A percentile compares a stretch with the other conserved stretches of the same genome.
phyloP scores from a whole-genome alignment of 2,797 vertebrate species.

The Chelonia mydas region DNA sequence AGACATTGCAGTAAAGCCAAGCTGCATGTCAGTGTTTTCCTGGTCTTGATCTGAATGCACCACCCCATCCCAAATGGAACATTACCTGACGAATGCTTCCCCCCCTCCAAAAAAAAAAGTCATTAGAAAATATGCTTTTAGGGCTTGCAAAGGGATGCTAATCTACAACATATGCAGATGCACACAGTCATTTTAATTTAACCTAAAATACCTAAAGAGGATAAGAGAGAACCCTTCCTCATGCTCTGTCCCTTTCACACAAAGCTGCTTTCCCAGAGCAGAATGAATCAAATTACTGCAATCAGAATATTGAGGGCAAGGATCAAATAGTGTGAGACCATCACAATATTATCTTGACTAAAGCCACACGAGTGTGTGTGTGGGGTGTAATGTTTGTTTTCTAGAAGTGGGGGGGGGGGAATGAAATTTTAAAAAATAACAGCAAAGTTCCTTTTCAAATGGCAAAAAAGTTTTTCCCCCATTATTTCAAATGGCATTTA shows the following conservation, averaged over 20 bases:
- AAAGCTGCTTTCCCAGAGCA: slow-evolving; percentile 55
- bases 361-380: background rate
- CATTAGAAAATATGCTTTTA: background rate
- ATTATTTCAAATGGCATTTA: background rate
- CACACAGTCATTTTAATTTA: slow-evolving; percentile 23
- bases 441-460: background rate
- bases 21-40: background rate
- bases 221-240: slow-evolving; percentile 16
- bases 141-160: background rate
- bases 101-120: accelerated
- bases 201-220: slow-evolving; percentile 50
- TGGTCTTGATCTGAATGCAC: background rate
- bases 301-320: slow-evolving; percentile 55
- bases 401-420: background rate
- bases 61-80: background rate
- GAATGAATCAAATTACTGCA: background rate
- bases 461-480: background rate
- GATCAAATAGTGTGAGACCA: background rate
- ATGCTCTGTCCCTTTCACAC: background rate
- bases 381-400: background rate
- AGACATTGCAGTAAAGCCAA: slow-evolving; percentile 36
- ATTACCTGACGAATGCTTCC: too few relatives aligned
- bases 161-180: slow-evolving; percentile 60
- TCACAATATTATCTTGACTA: background rate
- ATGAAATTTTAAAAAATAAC: background rate